Evolutionary conservation across 30 jellyfish, hydroid and myxozoan genomes (phyloP).

Genomic region (Rhopilema esculentum): DNA sequence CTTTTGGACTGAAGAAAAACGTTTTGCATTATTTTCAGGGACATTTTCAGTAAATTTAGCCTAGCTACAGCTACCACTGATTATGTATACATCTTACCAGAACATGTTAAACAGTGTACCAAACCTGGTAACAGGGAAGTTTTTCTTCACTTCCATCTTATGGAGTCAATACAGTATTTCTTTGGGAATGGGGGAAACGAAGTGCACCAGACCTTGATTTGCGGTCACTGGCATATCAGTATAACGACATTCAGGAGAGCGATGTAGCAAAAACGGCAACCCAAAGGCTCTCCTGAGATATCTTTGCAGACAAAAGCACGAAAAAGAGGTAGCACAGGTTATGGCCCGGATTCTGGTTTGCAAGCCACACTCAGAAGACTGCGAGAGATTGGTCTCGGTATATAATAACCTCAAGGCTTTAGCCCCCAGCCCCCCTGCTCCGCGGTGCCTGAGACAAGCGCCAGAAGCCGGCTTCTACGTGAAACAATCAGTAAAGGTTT

Average conservation of each 20-base stretch:
- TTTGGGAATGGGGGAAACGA: background rate
- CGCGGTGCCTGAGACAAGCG: no score
- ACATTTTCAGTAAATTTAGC: no score
- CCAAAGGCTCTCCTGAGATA: conserved; percentile 38
- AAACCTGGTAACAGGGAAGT: background rate
- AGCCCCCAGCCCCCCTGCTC: no score
- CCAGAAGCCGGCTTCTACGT: conserved; percentile 44
- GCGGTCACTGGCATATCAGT: conserved; percentile 53
- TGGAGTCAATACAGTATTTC: background rate
- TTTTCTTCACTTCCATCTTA: background rate
- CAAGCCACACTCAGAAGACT: conserved; percentile 31
- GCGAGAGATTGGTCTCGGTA: conserved; percentile 41
- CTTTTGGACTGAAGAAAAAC: background rate
- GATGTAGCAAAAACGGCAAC: conserved; percentile 32
- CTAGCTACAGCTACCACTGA: background rate
- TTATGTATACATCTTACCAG: background rate
- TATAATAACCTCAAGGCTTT: conserved; percentile 45
- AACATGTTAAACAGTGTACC: background rate
- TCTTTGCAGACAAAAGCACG: conserved; percentile 39
- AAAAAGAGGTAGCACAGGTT: conserved; percentile 53
- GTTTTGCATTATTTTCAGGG: background rate
- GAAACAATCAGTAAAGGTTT: conserved; percentile 5
- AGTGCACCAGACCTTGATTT: conserved; percentile 24
- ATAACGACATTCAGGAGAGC: conserved; percentile 40
- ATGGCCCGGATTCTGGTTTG: conserved; percentile 42